phyloP scores from a whole-genome alignment of 1,140 invertebrate genomes.

The Magallana gigas region DNA sequence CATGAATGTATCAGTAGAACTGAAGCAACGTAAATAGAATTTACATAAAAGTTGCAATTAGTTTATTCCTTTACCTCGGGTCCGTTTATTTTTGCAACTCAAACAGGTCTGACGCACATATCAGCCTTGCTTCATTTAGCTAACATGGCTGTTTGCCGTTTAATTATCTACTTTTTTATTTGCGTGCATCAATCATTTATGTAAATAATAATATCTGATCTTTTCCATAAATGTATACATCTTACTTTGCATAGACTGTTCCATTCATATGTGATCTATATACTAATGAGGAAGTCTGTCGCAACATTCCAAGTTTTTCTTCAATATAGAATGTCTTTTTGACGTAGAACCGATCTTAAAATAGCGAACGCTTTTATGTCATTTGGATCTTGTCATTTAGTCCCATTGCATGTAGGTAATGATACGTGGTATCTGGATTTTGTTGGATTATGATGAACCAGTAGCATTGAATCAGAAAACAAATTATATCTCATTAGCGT shows the following conservation, averaged over 20 bases:
- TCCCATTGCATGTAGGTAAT: not conserved
- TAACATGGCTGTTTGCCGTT: not conserved
- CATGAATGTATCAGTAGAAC: too few species aligned
- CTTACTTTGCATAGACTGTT: not conserved
- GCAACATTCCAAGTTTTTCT: not conserved
- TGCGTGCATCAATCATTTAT: constrained; percentile 18
- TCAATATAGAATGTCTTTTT: not conserved
- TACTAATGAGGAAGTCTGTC: not conserved
- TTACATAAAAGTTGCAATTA: too few species aligned
- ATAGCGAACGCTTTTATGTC: not conserved
- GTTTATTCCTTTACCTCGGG: too few species aligned
- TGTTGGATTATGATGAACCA: not conserved
- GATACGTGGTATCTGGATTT: constrained; percentile 12
- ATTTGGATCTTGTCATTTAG: not conserved
- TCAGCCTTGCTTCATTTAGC: not conserved
- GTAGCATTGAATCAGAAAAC: too few species aligned
- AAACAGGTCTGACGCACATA: not conserved
- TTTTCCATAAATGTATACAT: not conserved
- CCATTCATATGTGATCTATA: not conserved
- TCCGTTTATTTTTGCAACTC: not conserved
- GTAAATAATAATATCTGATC: constrained; percentile 8
- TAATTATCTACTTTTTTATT: not conserved
- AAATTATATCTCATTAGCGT: too few species aligned
- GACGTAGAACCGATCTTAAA: not conserved
- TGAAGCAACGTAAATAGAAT: too few species aligned